phyloP scores from a whole-genome alignment of 2,797 vertebrate species.

The Anabas testudineus region DNA sequence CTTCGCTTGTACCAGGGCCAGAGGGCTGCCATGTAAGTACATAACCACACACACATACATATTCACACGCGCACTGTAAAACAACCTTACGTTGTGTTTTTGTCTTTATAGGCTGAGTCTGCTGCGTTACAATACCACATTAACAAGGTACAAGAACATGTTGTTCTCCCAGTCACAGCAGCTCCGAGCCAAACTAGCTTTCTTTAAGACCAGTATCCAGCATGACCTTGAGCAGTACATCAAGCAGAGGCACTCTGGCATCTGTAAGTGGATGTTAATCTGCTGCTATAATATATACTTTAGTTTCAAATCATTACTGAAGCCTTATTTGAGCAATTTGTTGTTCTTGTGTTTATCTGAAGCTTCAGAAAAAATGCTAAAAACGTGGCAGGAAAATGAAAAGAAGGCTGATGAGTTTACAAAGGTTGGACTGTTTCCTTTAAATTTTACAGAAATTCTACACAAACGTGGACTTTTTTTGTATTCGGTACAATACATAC shows the following conservation, averaged over 20 bases:
- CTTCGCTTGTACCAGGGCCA: conserved; percentile 96
- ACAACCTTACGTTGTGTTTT: conserved; percentile 29
- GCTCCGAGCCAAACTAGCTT: conserved; percentile 94
- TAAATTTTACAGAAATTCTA: not conserved
- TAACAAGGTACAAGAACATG: conserved; percentile 95
- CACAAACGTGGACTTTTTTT: not conserved
- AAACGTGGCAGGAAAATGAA: conserved; percentile 97
- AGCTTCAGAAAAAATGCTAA: conserved; percentile 99
- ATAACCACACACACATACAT: not conserved
- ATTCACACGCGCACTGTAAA: not conserved
- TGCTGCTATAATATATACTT: not conserved
- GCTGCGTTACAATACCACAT: conserved; percentile 96
- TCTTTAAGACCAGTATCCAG: conserved; percentile 96
- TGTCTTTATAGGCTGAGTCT: conserved; percentile 90
- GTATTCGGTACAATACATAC: not conserved
- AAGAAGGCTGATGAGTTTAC: conserved; percentile 91
- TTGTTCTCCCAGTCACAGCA: conserved; percentile 98
- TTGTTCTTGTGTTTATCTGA: conserved; percentile 49
- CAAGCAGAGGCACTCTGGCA: conserved; percentile 93
- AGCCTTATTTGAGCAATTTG: conserved; percentile 1
- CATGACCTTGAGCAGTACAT: conserved; percentile 95
- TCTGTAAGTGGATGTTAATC: conserved; percentile 87
- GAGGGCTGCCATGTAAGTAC: conserved; percentile 92
- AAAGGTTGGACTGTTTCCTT: conserved; percentile 81
- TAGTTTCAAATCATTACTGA: conserved; percentile 5